Evolutionary conservation across 2,113 vertebrate species (phyloP), one percentile per base, ranked within the genome.

Genomic region (Phasianus colchicus): DNA sequence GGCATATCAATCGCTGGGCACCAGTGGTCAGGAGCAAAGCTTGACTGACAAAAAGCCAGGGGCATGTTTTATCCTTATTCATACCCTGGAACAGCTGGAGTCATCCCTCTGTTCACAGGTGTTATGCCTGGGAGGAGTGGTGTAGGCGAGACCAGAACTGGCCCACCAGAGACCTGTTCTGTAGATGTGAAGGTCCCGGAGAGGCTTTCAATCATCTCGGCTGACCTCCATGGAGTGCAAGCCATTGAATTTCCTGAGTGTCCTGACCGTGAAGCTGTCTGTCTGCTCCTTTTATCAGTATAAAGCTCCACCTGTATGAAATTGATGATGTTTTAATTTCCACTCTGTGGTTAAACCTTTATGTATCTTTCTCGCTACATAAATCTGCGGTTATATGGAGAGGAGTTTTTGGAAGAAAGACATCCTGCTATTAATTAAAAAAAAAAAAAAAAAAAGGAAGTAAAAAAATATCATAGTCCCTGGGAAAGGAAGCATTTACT

Each of bases 241-340:
- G 20, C 20, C 2, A 3, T 64, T 71, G 73, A 65, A 90, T 89
- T 89, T 86, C 16, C 17, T 50, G 29, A 13, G 40, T 86, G 27
- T 60, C 71, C 38, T 5, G 11, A 12, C 42, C 1, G 0, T 88
- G 83, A 77, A 0, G 6, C 67, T 80, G 58, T 45, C 50, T 86
- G n/a, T 81, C 38, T 92, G 25, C 30, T 93, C 29, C 50, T 91
- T 84, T 66, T 69, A 34, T 58, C 61, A 20, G 27, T 55, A n/a
- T 70, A 64, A 80, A 72, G 40, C 18, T 86, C 30, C 19, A 91
- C 58, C 38, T 80, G 32, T 50, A 50, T 78, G 63, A 83, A 92
- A 93, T 79, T 24, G 77, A 66, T 83, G 76, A 22, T 78, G 36
- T 72, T 93, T 86, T 78, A 76, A 70, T 93, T 90, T 93, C 67